Percentiles rank a stretch among this genome's conserved stretches.
phyloP scores from a whole-genome alignment of 2,113 vertebrate genomes.

The Malurus alboscapulatus region DNA sequence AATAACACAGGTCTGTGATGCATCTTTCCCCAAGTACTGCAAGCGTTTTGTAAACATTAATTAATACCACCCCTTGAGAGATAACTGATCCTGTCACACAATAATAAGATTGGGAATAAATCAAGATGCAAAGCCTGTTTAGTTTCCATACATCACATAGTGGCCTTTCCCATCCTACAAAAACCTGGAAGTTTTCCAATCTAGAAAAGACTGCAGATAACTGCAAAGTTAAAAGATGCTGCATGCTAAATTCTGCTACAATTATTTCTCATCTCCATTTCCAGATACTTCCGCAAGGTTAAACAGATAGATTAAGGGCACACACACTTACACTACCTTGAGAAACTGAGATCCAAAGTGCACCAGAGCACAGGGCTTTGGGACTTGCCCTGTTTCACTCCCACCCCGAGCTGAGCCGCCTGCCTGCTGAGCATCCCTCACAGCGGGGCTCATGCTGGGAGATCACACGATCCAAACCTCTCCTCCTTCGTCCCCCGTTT shows the following conservation, averaged over 20 bases:
- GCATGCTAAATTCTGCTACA: not conserved
- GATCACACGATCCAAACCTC: not conserved
- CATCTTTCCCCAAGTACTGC: not conserved
- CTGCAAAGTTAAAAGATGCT: not conserved
- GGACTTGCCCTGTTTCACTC: not conserved
- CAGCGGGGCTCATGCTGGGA: not conserved
- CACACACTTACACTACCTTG: not conserved
- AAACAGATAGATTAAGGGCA: not conserved
- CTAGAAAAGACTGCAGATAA: not conserved
- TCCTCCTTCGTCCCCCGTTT: not conserved
- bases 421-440: not conserved
- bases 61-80: slow-evolving; percentile 25
- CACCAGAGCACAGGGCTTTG: not conserved
- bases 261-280: not conserved
- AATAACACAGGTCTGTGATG: not conserved
- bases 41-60: slow-evolving; percentile 36
- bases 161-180: not conserved
- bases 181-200: not conserved
- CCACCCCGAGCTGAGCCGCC: accelerated
- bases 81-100: slow-evolving; percentile 10
- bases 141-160: not conserved
- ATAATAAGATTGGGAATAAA: slow-evolving; percentile 4
- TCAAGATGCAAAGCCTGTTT: not conserved
- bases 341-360: not conserved
- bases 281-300: not conserved